Evolutionary conservation across 2,797 vertebrate genomes (phyloP), one percentile per base, ranked within the genome.

Genomic region (Enteromius unitaeniatus): DNA sequence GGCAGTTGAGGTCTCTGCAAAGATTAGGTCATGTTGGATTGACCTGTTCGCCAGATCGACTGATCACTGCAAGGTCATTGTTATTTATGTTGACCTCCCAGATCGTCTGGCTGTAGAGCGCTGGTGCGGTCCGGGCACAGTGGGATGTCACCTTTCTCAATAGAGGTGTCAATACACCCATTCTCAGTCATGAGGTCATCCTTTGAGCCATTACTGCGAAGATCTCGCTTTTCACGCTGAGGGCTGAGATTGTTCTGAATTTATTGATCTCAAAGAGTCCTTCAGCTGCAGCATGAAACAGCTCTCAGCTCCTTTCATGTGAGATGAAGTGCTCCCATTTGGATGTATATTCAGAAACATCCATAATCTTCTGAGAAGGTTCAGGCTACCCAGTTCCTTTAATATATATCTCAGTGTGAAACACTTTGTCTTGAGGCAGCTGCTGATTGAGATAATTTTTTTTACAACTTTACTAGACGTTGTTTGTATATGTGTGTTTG

Each of bases 301-400:
- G 74, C 74, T 70, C 65, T 78, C 26, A 11, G 19, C 67, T 78
- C 51, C 65, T 83, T 78, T 70, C 26, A 60, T 47, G 51, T 78
- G 14, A 77, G 65, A 83, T 78, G 51, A 65, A 83, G 74, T 49
- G 65, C 37, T 78, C 51, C 91, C 92, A 90, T 49, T 89, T 92
- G 37, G 34, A 72, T 65, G 58, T 45, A 47, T 75, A 91, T 93
- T 90, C 93, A 90, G 90, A 92, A 93, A 87, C 86, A 91, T 92
- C 91, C 34, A 74, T 83, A 68, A 83, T 78, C 65, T 76, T 67
- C 47, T 82, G 45, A 55, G 62, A 31, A 42, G 26, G 11, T 62
- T 49, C 64, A 60, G 40, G 3, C 11, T 73, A 15, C n/a, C 45
- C 31, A 13, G 3, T 2, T 55, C 19, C 2, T 62, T 47, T n/a